Conservation (phyloP, 2,888 invertebrate genomes). For the Linyphia triangularis region DNA sequence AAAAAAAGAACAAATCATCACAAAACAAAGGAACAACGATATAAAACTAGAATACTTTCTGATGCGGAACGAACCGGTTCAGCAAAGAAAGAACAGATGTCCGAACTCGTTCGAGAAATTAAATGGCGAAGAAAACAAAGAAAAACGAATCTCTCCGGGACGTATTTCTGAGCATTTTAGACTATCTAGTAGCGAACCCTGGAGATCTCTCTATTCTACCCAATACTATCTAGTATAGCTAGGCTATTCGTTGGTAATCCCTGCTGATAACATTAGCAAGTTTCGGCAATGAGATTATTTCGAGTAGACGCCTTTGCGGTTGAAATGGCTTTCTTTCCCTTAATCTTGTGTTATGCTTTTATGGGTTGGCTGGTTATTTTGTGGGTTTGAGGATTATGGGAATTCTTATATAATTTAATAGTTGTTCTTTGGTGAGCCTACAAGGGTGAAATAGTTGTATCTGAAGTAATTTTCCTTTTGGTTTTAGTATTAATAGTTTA, state of each 20-base stretch:
- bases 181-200: background rate
- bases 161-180: background rate
- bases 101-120: conserved; percentile 4
- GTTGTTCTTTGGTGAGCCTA: no score
- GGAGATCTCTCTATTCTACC: no score
- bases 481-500: no score
- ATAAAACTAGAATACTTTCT: background rate
- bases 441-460: no score
- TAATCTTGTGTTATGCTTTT: conserved; percentile 28
- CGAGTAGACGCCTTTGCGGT: background rate
- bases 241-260: conserved; percentile 18
- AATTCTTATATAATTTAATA: conserved; percentile 2
- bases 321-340: conserved; percentile 23
- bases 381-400: background rate
- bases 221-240: background rate
- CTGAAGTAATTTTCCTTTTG: no score
- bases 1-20: background rate
- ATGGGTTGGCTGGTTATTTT: conserved; percentile 9
- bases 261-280: conserved; percentile 30
- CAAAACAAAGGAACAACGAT: background rate
- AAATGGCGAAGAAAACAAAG: background rate
- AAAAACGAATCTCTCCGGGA: background rate
- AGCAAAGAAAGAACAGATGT: background rate
- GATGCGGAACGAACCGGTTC: background rate
- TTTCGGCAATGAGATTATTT: conserved; percentile 38